Conservation (phyloP, 2,888 invertebrate species). For the Limnephilus rhombicus region DNA sequence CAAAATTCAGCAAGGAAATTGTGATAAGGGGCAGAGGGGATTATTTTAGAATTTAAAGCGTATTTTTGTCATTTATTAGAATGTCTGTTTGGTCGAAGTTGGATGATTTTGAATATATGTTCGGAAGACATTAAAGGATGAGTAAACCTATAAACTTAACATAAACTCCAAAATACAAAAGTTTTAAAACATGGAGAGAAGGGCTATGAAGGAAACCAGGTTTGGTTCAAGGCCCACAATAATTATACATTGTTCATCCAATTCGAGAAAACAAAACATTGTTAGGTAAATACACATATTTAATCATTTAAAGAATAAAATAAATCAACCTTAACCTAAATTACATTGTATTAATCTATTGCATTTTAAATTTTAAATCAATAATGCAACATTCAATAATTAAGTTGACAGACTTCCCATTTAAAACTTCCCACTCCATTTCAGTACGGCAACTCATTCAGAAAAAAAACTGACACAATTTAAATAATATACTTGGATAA, state of each 20-base stretch:
- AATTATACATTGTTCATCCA: constrained; percentile 4
- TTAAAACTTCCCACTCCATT: neutral
- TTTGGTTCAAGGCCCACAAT: constrained; percentile 15
- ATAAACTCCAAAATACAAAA: constrained; percentile 32
- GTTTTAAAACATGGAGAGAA: neutral
- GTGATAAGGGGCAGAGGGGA: neutral
- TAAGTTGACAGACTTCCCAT: neutral
- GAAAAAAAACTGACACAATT: no score
- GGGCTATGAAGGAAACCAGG: neutral
- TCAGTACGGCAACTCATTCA: no score
- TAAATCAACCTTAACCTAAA: constrained; percentile 46
- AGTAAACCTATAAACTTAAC: constrained; percentile 50
- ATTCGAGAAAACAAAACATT: constrained; percentile 14
- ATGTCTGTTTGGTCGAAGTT: constrained; percentile 42
- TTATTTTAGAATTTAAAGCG: constrained; percentile 21
- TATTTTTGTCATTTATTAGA: constrained; percentile 29
- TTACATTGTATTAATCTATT: constrained; percentile 48
- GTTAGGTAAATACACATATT: constrained; percentile 22
- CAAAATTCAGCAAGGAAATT: neutral
- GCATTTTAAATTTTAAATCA: constrained; percentile 36
- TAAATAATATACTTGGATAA: no score
- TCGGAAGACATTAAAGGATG: constrained; percentile 52
- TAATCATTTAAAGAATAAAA: constrained; percentile 37
- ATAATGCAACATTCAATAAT: constrained; percentile 20
- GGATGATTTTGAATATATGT: constrained; percentile 26